phyloP scores from a whole-genome alignment of 2,888 invertebrate genomes.

The Unio delphinus region DNA sequence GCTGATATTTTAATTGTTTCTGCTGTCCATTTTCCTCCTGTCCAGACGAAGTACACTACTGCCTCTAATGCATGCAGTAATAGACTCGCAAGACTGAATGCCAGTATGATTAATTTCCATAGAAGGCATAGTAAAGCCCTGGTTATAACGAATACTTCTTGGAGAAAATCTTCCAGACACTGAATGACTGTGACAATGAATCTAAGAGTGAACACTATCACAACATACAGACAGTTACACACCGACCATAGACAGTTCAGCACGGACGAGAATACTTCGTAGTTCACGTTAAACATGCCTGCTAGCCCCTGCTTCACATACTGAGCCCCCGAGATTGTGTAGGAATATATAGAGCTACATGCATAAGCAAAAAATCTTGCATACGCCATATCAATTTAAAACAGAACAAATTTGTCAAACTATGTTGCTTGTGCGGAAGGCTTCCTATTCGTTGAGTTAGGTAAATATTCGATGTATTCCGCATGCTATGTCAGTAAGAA shows the following conservation, averaged over 20 bases:
- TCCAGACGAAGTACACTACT: slow-evolving; percentile 32
- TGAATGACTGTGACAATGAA: slow-evolving; percentile 18
- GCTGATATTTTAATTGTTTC: slow-evolving; percentile 27
- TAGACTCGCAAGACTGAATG: slow-evolving; percentile 30
- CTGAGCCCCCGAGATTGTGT: too few species aligned
- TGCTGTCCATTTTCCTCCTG: slow-evolving; percentile 38
- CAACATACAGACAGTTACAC: slow-evolving; percentile 10
- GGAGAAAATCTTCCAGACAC: slow-evolving; percentile 31
- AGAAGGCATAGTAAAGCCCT: slow-evolving; percentile 31
- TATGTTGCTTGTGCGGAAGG: too few species aligned
- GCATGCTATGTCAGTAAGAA: too few species aligned
- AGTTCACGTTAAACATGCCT: slow-evolving; percentile 14
- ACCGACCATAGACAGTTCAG: slow-evolving; percentile 14
- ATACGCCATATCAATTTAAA: too few species aligned
- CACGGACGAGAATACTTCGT: slow-evolving; percentile 20
- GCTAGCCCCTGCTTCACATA: too few species aligned
- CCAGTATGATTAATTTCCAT: slow-evolving; percentile 39
- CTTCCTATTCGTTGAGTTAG: too few species aligned
- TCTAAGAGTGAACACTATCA: slow-evolving; percentile 14
- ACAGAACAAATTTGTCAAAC: too few species aligned
- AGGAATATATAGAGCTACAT: too few species aligned
- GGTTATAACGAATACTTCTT: slow-evolving; percentile 31
- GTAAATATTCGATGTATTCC: too few species aligned
- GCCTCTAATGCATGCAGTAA: slow-evolving; percentile 31
- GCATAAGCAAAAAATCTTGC: too few species aligned